Evolutionary conservation across 2,113 vertebrate species (phyloP).

Genomic region (Lucifuga dentata): DNA sequence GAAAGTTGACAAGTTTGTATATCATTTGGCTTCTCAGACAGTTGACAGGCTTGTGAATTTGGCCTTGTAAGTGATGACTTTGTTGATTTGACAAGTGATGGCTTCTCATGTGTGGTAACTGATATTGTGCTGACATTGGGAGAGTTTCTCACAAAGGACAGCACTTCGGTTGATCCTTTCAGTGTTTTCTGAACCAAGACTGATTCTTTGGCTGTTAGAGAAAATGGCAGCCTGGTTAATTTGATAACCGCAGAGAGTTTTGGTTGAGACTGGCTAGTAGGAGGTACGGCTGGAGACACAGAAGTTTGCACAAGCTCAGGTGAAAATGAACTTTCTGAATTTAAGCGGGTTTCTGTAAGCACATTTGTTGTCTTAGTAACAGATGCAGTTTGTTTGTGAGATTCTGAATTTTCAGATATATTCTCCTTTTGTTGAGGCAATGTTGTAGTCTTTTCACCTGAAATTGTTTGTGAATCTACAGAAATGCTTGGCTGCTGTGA

Average conservation of each 20-base stretch:
- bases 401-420: not conserved
- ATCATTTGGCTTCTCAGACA: slow-evolving; percentile 8
- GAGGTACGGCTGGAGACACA: not conserved
- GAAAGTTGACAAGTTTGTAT: no score
- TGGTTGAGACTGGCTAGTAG: not conserved
- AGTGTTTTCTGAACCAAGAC: slow-evolving; percentile 16
- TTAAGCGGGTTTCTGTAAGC: not conserved
- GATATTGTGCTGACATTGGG: no score
- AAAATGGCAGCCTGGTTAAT: slow-evolving; percentile 53
- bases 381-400: not conserved
- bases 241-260: slow-evolving; percentile 38
- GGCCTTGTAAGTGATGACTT: not conserved
- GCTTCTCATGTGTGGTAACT: not conserved
- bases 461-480: not conserved
- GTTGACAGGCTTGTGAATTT: no score
- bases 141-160: not conserved
- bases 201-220: slow-evolving; percentile 25
- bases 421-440: not conserved
- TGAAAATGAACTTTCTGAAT: slow-evolving; percentile 4
- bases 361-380: not conserved
- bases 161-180: not conserved
- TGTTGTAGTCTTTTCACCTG: not conserved
- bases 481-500: slow-evolving; percentile 5
- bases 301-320: not conserved
- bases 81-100: not conserved